These are phyloP conservation scores for Hyperopisus bebe DNA, from an alignment of 2,113 vertebrate genomes.

Conservation along the genomic window DNA sequence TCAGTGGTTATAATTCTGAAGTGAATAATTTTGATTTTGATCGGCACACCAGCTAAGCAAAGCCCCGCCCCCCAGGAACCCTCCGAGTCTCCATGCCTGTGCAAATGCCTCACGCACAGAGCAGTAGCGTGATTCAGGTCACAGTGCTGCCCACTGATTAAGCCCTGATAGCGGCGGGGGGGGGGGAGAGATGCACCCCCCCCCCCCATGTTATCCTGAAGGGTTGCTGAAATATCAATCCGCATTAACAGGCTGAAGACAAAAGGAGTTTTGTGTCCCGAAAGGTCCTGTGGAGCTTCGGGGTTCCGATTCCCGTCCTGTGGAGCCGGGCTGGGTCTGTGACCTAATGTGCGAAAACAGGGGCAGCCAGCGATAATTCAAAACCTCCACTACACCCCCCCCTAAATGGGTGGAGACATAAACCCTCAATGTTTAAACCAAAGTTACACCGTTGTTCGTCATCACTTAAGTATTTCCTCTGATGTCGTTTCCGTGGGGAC, in stretches of 20 bases:
- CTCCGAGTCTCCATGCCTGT: neutral
- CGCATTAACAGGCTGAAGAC: neutral
- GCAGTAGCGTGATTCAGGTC: neutral
- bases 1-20: neutral
- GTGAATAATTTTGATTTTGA: neutral
- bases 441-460: neutral
- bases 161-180: neutral
- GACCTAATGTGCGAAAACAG: neutral
- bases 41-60: neutral
- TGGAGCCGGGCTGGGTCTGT: neutral
- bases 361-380: neutral
- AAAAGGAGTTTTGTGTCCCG: neutral
- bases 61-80: neutral
- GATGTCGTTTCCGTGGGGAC: neutral
- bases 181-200: neutral
- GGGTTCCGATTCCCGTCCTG: neutral
- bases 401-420: neutral
- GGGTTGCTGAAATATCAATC: neutral
- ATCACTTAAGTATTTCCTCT: neutral
- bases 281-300: neutral
- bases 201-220: neutral
- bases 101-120: neutral
- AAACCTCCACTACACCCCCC: neutral
- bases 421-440: neutral
- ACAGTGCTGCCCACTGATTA: neutral